Evolutionary conservation across 2,888 invertebrate species (phyloP), one percentile per base, ranked within the genome.

Genomic region (Belgica antarctica): DNA sequence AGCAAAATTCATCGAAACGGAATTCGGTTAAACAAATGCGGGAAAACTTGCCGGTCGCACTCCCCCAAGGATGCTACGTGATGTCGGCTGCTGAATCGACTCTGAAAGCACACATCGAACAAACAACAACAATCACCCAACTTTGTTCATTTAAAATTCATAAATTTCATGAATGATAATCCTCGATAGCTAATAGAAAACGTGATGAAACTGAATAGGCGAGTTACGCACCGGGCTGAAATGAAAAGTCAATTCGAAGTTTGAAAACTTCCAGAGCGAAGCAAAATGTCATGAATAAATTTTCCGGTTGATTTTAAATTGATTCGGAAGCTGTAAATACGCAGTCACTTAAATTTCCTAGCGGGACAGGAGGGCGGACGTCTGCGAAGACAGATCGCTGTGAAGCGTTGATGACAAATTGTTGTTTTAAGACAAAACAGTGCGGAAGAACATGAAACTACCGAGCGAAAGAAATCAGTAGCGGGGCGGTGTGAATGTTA

Each of bases 181-280:
- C 47, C 57, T 31, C 57, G 34, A 68, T 68, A 68, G 68, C 68
- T 68, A 68, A 68, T 68, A 68, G 68, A 68, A 68, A 68, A 68
- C 68, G 68, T 68, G 68, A 68, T 68, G 31, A 57, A 68, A 57
- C 25, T 65, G 27, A 65, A 65, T 47, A 65, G 46, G 34, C 34
- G n/a, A 15, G 8, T 34, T 34, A 17, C 19, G 31, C 28, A 12
- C 27, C 25, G 22, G 31, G 19, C 27, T 31, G 41, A 65, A 47
- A 41, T 36, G 63, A 17, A n/a, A 63, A 15, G 63, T 62, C 62
- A 31, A 31, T 22, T 22, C 52, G n/a, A 31, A 52, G 22, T 52
- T 52, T n/a, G n/a, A n/a, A 52, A 52, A 52, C 22, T 52, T 52
- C 52, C 17, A 17, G 22, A 52, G 41, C 41, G 15, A 22, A 52